phyloP scores from a whole-genome alignment of 1,140 invertebrate genomes.

The Triops longicaudatus region DNA sequence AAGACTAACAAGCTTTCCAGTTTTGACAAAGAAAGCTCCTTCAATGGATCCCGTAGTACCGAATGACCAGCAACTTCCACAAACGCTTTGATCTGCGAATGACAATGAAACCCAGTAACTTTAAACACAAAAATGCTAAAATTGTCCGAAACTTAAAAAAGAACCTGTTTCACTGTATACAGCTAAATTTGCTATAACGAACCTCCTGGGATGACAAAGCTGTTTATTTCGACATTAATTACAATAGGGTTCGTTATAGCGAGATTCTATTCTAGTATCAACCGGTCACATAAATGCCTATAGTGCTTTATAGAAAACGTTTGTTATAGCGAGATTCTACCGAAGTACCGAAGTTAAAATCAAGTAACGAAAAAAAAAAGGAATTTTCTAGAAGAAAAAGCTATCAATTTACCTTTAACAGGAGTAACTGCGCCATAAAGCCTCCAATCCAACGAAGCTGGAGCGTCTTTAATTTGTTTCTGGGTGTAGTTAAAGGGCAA shows the following conservation, averaged over 20 bases:
- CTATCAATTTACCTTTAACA: slow-evolving; percentile 62
- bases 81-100: slow-evolving; percentile 77
- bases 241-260: too few relatives aligned
- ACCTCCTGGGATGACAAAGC: too few relatives aligned
- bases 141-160: background rate
- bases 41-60: slow-evolving; percentile 88
- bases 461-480: slow-evolving; percentile 42
- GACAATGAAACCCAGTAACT: too few relatives aligned
- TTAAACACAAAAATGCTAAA: slow-evolving; percentile 19
- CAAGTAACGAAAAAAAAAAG: too few relatives aligned
- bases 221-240: too few relatives aligned
- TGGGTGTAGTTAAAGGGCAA: slow-evolving; percentile 62
- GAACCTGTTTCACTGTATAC: too few relatives aligned
- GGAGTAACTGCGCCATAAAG: slow-evolving; percentile 86
- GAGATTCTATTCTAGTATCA: too few relatives aligned
- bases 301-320: too few relatives aligned
- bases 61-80: slow-evolving; percentile 95
- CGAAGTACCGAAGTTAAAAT: too few relatives aligned
- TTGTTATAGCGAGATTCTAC: slow-evolving; percentile 18
- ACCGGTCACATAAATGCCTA: too few relatives aligned
- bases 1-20: slow-evolving; percentile 66
- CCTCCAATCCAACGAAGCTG: slow-evolving; percentile 77
- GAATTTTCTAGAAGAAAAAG: too few relatives aligned
- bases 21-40: slow-evolving; percentile 79
- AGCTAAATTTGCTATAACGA: too few relatives aligned